phyloP scores from a whole-genome alignment of 2,888 invertebrate genomes.

The Lomographa bimaculata region DNA sequence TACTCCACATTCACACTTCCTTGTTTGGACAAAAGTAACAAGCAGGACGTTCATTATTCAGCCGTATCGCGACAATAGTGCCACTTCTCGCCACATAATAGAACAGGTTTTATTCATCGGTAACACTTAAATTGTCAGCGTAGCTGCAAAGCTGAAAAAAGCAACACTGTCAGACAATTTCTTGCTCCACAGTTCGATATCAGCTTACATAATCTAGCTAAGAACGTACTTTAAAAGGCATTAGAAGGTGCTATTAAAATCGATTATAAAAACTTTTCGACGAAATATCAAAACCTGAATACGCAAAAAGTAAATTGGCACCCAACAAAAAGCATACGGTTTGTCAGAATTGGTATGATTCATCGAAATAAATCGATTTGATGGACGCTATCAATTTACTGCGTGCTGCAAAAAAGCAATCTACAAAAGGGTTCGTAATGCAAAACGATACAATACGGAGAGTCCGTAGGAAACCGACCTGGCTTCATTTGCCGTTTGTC shows the following conservation, averaged over 20 bases:
- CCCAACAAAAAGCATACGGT: slow-evolving; percentile 32
- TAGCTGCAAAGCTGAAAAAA: slow-evolving; percentile 19
- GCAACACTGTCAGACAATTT: slow-evolving; percentile 17
- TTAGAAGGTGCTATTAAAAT: slow-evolving; percentile 3
- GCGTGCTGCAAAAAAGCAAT: slow-evolving; percentile 50
- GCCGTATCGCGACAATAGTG: slow-evolving; percentile 55
- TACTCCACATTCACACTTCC: slow-evolving; percentile 67
- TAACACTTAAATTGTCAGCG: slow-evolving; percentile 37
- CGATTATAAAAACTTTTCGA: slow-evolving; percentile 13
- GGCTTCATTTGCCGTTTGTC: slow-evolving; percentile 60
- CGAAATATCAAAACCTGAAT: slow-evolving; percentile 12
- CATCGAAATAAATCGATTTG: slow-evolving; percentile 60
- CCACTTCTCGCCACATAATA: slow-evolving; percentile 40
- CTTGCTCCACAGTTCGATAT: slow-evolving; percentile 13
- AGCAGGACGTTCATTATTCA: slow-evolving; percentile 61
- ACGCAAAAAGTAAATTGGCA: slow-evolving; percentile 35
- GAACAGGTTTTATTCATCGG: slow-evolving; percentile 56
- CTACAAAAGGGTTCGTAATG: slow-evolving; percentile 59
- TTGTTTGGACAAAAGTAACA: slow-evolving; percentile 56
- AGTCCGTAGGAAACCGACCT: slow-evolving; percentile 53
- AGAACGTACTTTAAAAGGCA: slow-evolving; percentile 8
- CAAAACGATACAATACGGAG: slow-evolving; percentile 54
- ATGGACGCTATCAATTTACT: slow-evolving; percentile 57
- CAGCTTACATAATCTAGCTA: slow-evolving; percentile 14
- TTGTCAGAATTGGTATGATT: slow-evolving; percentile 57